Conservation (phyloP, 2,797 vertebrate species). For the Varecia variegata region DNA sequence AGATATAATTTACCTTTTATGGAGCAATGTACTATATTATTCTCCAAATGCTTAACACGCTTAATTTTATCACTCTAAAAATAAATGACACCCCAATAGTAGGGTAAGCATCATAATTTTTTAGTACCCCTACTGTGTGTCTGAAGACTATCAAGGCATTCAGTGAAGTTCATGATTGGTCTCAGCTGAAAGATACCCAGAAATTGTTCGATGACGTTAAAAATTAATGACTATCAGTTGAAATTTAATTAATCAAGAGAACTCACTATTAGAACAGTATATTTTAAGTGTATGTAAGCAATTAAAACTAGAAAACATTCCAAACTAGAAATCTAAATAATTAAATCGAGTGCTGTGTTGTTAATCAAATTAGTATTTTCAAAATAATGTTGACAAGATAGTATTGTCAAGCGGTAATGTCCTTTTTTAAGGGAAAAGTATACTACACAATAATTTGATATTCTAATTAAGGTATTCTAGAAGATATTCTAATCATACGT, state of each 20-base stretch:
- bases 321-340: background rate
- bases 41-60: background rate
- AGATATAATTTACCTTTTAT: background rate
- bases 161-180: background rate
- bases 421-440: background rate
- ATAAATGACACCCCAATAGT: background rate
- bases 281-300: background rate
- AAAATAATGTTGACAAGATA: background rate
- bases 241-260: background rate
- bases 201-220: background rate
- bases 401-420: background rate
- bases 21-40: background rate
- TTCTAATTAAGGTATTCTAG: background rate
- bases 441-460: background rate
- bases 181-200: background rate
- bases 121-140: background rate
- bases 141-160: background rate
- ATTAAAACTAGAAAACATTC: background rate
- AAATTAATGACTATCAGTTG: background rate
- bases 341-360: background rate
- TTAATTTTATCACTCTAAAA: constrained; percentile 2
- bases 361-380: background rate
- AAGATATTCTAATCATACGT: background rate
- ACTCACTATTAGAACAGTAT: background rate
- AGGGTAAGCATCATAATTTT: background rate